These are phyloP conservation scores for Thripadectes ignobilis DNA, from an alignment of 2,797 vertebrate genomes.

Conservation along the genomic window DNA sequence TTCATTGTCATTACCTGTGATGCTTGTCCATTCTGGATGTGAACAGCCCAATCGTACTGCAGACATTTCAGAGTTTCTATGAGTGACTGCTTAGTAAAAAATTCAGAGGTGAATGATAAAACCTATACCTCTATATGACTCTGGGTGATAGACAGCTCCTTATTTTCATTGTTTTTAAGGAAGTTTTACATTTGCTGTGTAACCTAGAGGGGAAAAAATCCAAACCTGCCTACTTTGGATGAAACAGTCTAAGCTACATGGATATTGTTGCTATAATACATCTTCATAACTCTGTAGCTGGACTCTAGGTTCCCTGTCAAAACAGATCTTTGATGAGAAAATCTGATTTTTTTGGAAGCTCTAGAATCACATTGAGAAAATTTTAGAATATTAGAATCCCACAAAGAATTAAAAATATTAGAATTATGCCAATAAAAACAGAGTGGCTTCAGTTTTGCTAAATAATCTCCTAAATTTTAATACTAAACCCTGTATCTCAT, in stretches of 20 bases:
- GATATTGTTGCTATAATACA: constrained; percentile 26
- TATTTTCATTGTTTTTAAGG: not conserved
- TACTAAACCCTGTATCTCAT: not conserved
- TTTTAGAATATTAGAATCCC: not conserved
- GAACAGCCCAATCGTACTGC: not conserved
- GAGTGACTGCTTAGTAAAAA: not conserved
- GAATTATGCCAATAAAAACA: not conserved
- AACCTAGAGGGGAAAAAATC: not conserved
- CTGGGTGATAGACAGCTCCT: not conserved
- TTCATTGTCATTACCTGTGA: not conserved
- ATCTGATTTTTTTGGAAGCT: not conserved
- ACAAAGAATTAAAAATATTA: not conserved
- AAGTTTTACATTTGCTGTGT: not conserved
- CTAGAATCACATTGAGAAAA: not conserved
- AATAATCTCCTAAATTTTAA: not conserved
- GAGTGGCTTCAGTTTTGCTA: not conserved
- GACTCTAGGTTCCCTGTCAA: not conserved
- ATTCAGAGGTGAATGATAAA: not conserved
- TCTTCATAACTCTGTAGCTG: not conserved
- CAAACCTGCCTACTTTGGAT: not conserved
- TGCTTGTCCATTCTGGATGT: not conserved
- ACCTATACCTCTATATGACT: not conserved
- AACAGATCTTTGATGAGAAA: not conserved
- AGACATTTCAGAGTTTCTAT: not conserved
- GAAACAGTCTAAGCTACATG: not conserved